A percentile compares a stretch with the other conserved stretches of the same genome.
Evolutionary conservation across 1,140 invertebrate genomes (phyloP).

Genomic region (Alviniconcha marisindica): DNA sequence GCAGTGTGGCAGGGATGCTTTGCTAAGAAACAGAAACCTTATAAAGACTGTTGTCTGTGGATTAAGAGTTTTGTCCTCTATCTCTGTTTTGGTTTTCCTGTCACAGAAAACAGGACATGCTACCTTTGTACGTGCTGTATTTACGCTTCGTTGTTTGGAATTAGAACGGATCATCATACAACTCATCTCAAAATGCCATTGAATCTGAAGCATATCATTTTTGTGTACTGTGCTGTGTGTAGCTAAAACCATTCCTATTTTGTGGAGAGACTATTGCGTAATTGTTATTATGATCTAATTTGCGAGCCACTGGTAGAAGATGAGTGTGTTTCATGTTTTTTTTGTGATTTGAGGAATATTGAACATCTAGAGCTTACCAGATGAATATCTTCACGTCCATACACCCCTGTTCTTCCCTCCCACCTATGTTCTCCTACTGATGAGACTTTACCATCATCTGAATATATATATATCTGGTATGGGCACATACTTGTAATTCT

Average conservation of each 20-base stretch:
- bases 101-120: not conserved
- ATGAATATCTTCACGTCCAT: not conserved
- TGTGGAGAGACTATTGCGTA: slow-evolving; percentile 11
- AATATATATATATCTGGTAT: too few species aligned
- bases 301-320: not conserved
- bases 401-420: too few species aligned
- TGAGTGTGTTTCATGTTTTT: not conserved
- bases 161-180: not conserved
- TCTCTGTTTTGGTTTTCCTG: not conserved
- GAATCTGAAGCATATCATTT: slow-evolving; percentile 28
- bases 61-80: too few species aligned
- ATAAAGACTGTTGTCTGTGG: too few species aligned
- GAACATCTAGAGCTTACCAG: not conserved
- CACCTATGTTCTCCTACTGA: too few species aligned
- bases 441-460: too few species aligned
- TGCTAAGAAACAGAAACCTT: too few species aligned
- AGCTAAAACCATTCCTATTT: slow-evolving; percentile 38
- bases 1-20: too few species aligned
- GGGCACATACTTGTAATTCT: too few species aligned
- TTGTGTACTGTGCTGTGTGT: not conserved
- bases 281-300: not conserved
- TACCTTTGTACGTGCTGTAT: not conserved
- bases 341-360: not conserved
- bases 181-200: not conserved
- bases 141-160: not conserved